Evolutionary conservation across 2,113 vertebrate genomes (phyloP).

Genomic region (Paratilapia polleni): DNA sequence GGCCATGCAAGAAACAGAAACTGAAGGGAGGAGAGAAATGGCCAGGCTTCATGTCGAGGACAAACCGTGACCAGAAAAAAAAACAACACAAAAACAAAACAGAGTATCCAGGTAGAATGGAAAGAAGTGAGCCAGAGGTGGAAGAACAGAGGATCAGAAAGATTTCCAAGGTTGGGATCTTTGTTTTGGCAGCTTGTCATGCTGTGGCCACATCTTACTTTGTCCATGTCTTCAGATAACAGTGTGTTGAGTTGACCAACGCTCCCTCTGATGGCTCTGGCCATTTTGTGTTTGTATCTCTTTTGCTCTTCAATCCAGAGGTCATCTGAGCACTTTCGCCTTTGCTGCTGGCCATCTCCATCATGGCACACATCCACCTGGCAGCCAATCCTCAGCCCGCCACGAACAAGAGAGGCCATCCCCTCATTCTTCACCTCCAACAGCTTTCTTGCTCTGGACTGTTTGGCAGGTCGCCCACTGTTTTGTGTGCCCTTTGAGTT

Average conservation of each 20-base stretch:
- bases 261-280: constrained; percentile 66
- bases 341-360: constrained; percentile 41
- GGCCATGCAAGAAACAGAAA: neutral
- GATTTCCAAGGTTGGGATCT: constrained; percentile 2
- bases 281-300: constrained; percentile 79
- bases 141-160: neutral
- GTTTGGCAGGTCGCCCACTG: constrained; percentile 58
- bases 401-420: constrained; percentile 56
- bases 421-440: constrained; percentile 1
- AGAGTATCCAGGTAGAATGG: neutral
- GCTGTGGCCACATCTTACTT: constrained; percentile 80
- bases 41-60: neutral
- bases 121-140: neutral
- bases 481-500: constrained; percentile 72
- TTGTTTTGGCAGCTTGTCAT: neutral
- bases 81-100: neutral
- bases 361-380: constrained; percentile 25
- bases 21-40: neutral
- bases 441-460: constrained; percentile 60
- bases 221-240: constrained; percentile 65
- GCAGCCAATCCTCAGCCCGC: constrained; percentile 40
- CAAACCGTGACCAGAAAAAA: neutral
- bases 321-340: constrained; percentile 83
- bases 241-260: constrained; percentile 60
- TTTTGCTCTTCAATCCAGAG: constrained; percentile 86